Evolutionary conservation across 2,888 invertebrate species (phyloP).

Genomic region (Monoplex corrugatus): DNA sequence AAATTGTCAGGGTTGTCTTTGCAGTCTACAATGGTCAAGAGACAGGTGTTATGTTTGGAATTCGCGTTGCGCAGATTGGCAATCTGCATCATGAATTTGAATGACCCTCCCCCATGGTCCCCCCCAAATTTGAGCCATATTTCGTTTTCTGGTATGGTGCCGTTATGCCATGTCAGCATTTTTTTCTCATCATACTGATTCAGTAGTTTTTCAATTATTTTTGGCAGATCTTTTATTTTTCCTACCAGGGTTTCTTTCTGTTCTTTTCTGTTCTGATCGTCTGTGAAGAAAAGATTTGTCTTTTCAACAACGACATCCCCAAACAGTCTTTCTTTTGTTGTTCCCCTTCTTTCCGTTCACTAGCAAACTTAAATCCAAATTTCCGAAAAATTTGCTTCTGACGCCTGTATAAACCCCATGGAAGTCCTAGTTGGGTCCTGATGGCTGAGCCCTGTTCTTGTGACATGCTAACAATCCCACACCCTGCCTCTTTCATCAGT

Average conservation of each 20-base stretch:
- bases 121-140: constrained; percentile 4
- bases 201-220: not conserved
- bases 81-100: not conserved
- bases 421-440: no score
- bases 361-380: not conserved
- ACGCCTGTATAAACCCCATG: no score
- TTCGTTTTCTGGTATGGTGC: not conserved
- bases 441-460: no score
- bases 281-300: not conserved
- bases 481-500: no score
- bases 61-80: constrained; percentile 5
- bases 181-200: not conserved
- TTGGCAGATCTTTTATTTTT: not conserved
- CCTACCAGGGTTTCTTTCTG: not conserved
- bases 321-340: not conserved
- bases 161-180: constrained; percentile 10
- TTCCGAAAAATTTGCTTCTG: no score
- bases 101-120: no score
- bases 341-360: not conserved
- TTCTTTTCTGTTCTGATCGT: not conserved
- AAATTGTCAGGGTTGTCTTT: no score
- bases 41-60: not conserved
- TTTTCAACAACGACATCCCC: not conserved
- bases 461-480: no score
- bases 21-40: not conserved